phyloP scores from a whole-genome alignment of 2,888 invertebrate species.

The Acanthosepion esculentum region DNA sequence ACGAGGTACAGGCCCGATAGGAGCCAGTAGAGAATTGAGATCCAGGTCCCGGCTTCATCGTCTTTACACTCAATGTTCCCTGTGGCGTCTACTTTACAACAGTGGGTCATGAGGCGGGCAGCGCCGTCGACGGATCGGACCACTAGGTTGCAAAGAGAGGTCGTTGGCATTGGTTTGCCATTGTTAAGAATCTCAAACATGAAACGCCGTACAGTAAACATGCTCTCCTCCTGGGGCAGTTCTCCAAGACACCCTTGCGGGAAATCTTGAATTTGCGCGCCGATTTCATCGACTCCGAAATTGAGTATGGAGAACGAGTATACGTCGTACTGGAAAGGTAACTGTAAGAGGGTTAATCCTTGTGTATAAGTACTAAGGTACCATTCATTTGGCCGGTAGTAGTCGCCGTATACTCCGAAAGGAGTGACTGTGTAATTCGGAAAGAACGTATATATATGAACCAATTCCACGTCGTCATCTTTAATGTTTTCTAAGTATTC shows the following conservation, averaged over 20 bases:
- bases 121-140: constrained; percentile 58
- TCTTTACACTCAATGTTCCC: constrained; percentile 62
- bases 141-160: constrained; percentile 67
- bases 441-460: constrained; percentile 57
- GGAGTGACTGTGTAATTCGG: constrained; percentile 56
- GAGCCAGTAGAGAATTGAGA: constrained; percentile 66
- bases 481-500: background rate
- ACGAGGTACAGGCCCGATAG: constrained; percentile 67
- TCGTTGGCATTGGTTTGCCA: background rate
- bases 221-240: constrained; percentile 57
- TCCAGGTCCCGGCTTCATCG: constrained; percentile 65
- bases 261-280: constrained; percentile 63
- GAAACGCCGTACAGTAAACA: constrained; percentile 56
- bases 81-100: constrained; percentile 61
- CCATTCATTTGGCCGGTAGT: constrained; percentile 69
- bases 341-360: constrained; percentile 69
- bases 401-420: constrained; percentile 51
- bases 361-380: constrained; percentile 68
- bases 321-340: constrained; percentile 72
- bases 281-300: constrained; percentile 67
- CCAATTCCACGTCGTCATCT: constrained; percentile 49
- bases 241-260: constrained; percentile 68
- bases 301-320: constrained; percentile 69
- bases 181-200: constrained; percentile 59
- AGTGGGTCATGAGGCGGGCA: constrained; percentile 67